Base-by-base conservation (phyloP, 2,888 invertebrate genomes). In the Acrocyrtus sp. region DNA sequence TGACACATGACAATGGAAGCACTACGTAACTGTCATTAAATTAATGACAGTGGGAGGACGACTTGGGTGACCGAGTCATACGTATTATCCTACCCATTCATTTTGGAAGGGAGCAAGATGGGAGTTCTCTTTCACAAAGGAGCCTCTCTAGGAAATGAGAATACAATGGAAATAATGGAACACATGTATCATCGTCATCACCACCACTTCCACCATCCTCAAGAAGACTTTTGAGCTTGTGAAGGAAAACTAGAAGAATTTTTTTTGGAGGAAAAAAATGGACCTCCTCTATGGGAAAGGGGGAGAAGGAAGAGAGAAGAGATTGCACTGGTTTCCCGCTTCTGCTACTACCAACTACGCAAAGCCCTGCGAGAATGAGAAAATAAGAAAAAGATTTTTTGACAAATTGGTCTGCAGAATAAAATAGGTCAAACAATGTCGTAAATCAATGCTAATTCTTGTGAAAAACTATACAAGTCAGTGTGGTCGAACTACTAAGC, bases 371-470 rank as follows among this genome's bases (percentile, higher is more conserved):
- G 6, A 58, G 41, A 58, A 29, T n/a, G 47, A 45, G 17, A 17
- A 17, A 45, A 45, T 8, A 17, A 17, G 17, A n/a, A n/a, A n/a
- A n/a, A 45, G 45, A 43, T 61, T 26, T 21, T 21, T 57, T 58
- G 62, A 70, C 62, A 70, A 70, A 70, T 70, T 54, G 62, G 54
- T 62, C 29, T 29, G 57, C 22, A n/a, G n/a, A 39, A 39, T 43
- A 53, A 29, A 57, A 41, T 45, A 43, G 69, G 69, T 70, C 69
- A 70, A 54, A 56, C 41, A 48, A 62, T 17, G 62, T 56, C 24
- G 62, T 70, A 70, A 70, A 70, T 70, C 69, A 70, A 61, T 62
- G 69, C 50, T 70, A 54, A 62, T 50, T 70, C 62, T 56, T 47
- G 68, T 47, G 39, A 68, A 61, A 54, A 54, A 57, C 68, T 60